Evolutionary conservation across 2,888 invertebrate species (phyloP).

Genomic region (Coleophora deauratella): DNA sequence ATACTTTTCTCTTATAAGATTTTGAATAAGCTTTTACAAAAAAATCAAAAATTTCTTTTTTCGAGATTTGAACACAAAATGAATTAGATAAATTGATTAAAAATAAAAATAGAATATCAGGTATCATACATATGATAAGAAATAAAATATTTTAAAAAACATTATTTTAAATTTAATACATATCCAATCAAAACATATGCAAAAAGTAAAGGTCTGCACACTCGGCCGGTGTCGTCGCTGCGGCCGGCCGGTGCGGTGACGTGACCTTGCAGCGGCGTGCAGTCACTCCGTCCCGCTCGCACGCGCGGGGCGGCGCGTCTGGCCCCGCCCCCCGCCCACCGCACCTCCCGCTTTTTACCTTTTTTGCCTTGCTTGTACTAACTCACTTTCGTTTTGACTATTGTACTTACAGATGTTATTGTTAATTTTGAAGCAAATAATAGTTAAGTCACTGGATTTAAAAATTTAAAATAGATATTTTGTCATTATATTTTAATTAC

Average conservation of each 20-base stretch:
- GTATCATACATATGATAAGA: too few species aligned
- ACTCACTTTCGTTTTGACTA: slow-evolving; percentile 44
- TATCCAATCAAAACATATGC: not conserved
- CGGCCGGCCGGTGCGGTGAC: slow-evolving; percentile 21
- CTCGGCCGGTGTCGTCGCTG: slow-evolving; percentile 1
- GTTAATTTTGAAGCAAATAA: not conserved
- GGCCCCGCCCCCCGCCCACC: slow-evolving; percentile 65
- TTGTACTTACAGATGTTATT: slow-evolving; percentile 25
- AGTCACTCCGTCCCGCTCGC: slow-evolving; percentile 46
- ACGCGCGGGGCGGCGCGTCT: slow-evolving; percentile 33
- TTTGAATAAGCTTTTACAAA: too few species aligned
- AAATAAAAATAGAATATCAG: too few species aligned
- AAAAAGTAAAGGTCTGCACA: not conserved
- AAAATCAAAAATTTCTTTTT: too few species aligned
- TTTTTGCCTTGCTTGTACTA: slow-evolving; percentile 47
- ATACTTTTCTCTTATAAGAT: too few species aligned
- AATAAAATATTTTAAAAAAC: too few species aligned
- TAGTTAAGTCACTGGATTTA: not conserved
- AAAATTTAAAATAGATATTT: not conserved
- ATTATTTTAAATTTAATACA: too few species aligned
- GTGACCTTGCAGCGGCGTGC: slow-evolving; percentile 51
- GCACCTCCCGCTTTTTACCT: slow-evolving; percentile 51
- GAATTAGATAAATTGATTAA: too few species aligned
- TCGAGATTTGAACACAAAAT: too few species aligned
- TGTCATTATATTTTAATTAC: too few species aligned